A percentile compares a stretch with the other conserved stretches of the same genome.
Conservation (phyloP, 2,797 vertebrate genomes). For the Heteromormyrus szaboi region DNA sequence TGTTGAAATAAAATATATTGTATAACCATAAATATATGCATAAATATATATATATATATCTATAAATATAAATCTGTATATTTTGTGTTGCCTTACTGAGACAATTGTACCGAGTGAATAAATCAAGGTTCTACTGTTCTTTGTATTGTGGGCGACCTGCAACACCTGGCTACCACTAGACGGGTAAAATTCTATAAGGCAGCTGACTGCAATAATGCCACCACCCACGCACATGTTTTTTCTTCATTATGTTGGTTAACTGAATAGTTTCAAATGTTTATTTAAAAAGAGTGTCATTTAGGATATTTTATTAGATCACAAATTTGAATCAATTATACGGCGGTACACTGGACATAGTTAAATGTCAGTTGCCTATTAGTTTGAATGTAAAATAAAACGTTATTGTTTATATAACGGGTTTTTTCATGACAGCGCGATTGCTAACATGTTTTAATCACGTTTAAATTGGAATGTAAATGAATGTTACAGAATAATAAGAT, state of each 20-base stretch:
- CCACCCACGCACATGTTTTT: background rate
- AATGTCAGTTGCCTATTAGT: background rate
- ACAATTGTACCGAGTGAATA: constrained; percentile 64
- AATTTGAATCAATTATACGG: background rate
- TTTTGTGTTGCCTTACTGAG: constrained; percentile 66
- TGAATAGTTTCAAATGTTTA: background rate
- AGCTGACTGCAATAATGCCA: constrained; percentile 3
- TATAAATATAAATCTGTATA: constrained; percentile 50
- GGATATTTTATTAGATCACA: background rate
- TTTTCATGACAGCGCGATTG: background rate
- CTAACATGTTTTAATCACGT: constrained; percentile 3
- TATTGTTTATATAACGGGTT: background rate
- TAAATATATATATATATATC: constrained; percentile 32
- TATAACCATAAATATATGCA: constrained; percentile 51
- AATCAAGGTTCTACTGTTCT: constrained; percentile 55
- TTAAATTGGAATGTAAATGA: constrained; percentile 7
- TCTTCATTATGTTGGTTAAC: background rate
- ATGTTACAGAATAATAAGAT: background rate
- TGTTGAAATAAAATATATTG: constrained; percentile 51
- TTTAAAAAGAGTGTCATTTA: background rate
- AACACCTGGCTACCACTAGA: constrained; percentile 9
- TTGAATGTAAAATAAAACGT: constrained; percentile 7
- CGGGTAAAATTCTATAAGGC: constrained; percentile 4
- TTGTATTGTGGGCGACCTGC: constrained; percentile 7
- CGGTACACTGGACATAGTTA: constrained; percentile 5